A percentile compares a stretch with the other conserved stretches of the same genome.
phyloP scores from a whole-genome alignment of 2,797 vertebrate species.

The Sitta carolinensis region DNA sequence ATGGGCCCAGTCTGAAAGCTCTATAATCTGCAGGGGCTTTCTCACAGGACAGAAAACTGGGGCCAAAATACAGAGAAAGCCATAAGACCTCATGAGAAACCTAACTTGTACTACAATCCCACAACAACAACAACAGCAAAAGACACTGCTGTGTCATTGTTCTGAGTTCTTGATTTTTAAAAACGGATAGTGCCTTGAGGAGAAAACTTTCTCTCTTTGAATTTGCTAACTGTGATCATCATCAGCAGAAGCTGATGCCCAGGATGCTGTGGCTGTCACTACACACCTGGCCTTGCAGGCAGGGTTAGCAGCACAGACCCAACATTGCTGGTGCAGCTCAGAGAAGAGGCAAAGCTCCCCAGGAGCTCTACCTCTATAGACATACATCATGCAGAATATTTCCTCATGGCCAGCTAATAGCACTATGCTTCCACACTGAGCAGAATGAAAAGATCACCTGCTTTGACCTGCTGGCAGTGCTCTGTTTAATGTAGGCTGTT shows the following conservation, averaged over 20 bases:
- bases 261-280: not conserved
- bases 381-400: accelerated
- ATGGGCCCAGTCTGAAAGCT: not conserved
- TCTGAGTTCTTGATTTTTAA: not conserved
- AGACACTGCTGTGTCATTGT: too few relatives aligned
- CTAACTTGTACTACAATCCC: not conserved
- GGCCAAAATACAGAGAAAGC: not conserved
- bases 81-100: not conserved
- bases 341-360: not conserved
- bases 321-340: not conserved
- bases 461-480: not conserved
- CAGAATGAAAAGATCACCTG: not conserved
- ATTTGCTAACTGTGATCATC: not conserved
- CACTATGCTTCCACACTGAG: not conserved
- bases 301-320: not conserved
- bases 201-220: not conserved
- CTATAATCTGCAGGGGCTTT: not conserved
- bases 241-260: not conserved
- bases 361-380: not conserved
- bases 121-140: not conserved
- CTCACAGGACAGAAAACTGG: not conserved
- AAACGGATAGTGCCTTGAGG: not conserved
- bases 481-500: not conserved
- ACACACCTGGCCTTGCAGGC: not conserved
- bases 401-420: not conserved